Conservation (phyloP, 2,113 vertebrate species). For the Labrus mixtus region DNA sequence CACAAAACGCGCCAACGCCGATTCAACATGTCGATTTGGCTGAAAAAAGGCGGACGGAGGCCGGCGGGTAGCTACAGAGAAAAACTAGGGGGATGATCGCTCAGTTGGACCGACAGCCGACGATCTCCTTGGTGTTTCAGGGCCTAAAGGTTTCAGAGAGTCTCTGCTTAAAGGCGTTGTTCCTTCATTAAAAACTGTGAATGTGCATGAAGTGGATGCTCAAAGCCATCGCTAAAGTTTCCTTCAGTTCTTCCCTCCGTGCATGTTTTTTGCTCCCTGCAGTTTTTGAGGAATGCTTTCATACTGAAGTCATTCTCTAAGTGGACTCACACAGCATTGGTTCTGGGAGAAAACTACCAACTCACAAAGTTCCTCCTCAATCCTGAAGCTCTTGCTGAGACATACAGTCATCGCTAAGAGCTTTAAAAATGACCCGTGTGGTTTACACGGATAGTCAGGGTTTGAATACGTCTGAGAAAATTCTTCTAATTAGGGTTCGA, state of each 20-base stretch:
- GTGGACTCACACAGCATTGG: conserved; percentile 27
- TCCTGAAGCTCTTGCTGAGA: neutral
- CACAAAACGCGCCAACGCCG: too few relatives aligned
- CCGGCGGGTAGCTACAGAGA: too few relatives aligned
- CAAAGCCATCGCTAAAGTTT: neutral
- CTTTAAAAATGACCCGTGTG: too few relatives aligned
- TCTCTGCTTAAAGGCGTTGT: neutral
- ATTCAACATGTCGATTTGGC: too few relatives aligned
- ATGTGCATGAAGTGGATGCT: conserved; percentile 47
- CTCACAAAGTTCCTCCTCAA: neutral
- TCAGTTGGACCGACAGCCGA: too few relatives aligned
- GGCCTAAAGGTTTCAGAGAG: neutral
- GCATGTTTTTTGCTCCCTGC: conserved; percentile 39
- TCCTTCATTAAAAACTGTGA: neutral
- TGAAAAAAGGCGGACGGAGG: too few relatives aligned
- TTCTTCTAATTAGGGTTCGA: neutral
- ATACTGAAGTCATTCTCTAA: neutral
- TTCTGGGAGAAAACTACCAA: conserved; percentile 36
- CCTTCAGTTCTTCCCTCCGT: conserved; percentile 14
- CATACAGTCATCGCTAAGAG: neutral
- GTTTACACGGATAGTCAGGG: too few relatives aligned
- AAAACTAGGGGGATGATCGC: too few relatives aligned
- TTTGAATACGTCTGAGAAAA: too few relatives aligned
- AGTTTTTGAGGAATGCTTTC: conserved; percentile 33
- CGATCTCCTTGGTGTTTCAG: too few relatives aligned